These are phyloP conservation scores for Pachyramphus minor DNA, from an alignment of 2,113 vertebrate species.

Conservation along the genomic window DNA sequence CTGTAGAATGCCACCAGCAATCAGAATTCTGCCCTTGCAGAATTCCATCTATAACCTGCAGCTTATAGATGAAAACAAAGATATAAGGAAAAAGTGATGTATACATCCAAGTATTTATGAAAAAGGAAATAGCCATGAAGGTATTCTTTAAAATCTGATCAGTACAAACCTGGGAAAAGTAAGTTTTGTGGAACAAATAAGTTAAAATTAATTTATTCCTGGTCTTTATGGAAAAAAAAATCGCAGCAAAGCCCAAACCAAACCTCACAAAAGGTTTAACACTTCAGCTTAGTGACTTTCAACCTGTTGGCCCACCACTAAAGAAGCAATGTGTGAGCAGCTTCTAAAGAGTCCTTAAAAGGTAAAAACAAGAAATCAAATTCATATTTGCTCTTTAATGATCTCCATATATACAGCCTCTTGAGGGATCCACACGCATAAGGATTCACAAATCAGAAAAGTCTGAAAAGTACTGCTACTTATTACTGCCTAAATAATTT, in stretches of 20 bases:
- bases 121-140: background rate
- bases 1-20: background rate
- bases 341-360: background rate
- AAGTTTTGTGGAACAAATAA: background rate
- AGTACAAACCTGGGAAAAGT: background rate
- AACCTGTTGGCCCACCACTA: background rate
- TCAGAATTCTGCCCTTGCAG: background rate
- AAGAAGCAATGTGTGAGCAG: background rate
- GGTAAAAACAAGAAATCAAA: background rate
- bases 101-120: background rate
- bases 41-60: background rate
- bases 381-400: background rate
- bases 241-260: background rate
- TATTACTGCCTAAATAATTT: background rate
- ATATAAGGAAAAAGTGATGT: background rate
- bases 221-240: background rate
- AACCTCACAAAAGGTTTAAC: background rate
- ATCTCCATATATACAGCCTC: background rate
- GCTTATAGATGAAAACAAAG: background rate
- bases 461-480: background rate
- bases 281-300: background rate
- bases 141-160: background rate
- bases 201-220: background rate
- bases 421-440: background rate
- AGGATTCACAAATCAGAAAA: background rate